These are phyloP conservation scores for Neoseiulus cucumeris DNA, from an alignment of 1,140 invertebrate genomes.

Conservation along the genomic window DNA sequence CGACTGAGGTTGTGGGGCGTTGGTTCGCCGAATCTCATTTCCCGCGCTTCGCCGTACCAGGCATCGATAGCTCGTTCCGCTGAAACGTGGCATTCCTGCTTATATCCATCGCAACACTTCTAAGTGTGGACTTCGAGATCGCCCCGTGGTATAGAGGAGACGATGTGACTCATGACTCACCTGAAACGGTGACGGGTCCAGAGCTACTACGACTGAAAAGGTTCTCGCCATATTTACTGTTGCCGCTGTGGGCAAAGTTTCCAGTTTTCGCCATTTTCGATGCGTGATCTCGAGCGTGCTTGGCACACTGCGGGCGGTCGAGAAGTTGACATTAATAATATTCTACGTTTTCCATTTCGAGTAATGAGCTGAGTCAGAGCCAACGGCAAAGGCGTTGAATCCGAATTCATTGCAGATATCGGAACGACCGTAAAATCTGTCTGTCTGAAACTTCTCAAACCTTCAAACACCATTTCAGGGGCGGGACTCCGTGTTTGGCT, in stretches of 20 bases:
- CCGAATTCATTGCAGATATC: too few species aligned
- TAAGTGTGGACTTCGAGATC: neutral
- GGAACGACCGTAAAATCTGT: too few species aligned
- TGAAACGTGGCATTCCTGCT: neutral
- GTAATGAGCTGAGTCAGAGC: too few species aligned
- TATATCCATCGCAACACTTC: neutral
- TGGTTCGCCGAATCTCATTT: neutral
- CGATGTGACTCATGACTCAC: neutral
- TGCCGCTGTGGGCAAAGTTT: slow-evolving; percentile 46
- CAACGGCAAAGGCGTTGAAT: too few species aligned
- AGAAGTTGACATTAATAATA: too few species aligned
- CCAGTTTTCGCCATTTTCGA: slow-evolving; percentile 56
- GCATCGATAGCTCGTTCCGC: neutral
- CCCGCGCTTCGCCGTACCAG: neutral
- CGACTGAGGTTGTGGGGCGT: neutral
- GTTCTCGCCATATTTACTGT: slow-evolving; percentile 52
- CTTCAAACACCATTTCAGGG: too few species aligned
- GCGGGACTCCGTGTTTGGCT: too few species aligned
- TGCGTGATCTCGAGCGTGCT: slow-evolving; percentile 60
- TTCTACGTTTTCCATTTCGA: too few species aligned
- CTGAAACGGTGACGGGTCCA: neutral
- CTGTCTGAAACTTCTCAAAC: too few species aligned
- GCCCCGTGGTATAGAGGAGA: neutral
- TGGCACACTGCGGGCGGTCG: too few species aligned
- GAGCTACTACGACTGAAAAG: slow-evolving; percentile 30